A percentile compares a stretch with the other conserved stretches of the same genome.
phyloP scores from a whole-genome alignment of 2,888 invertebrate genomes.

The Oligia latruncula region DNA sequence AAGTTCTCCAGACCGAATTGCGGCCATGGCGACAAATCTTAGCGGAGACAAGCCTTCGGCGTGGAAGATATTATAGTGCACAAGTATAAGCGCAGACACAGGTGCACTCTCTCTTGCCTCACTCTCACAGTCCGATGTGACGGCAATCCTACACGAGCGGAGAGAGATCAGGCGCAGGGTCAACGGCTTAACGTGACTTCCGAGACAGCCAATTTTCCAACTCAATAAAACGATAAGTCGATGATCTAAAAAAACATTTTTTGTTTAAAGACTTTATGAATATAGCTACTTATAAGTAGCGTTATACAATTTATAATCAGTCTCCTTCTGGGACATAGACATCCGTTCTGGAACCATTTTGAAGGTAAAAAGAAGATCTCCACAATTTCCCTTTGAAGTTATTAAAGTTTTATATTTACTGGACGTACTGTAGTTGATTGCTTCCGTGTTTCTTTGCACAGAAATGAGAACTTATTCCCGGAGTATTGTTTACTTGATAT shows the following conservation, averaged over 20 bases:
- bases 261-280: neutral
- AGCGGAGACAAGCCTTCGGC: no score
- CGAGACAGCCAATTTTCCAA: no score
- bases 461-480: conserved; percentile 57
- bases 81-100: no score
- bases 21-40: no score
- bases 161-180: no score
- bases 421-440: conserved; percentile 60
- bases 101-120: no score
- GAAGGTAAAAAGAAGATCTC: conserved; percentile 29
- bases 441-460: conserved; percentile 55
- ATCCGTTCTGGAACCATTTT: conserved; percentile 15
- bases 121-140: no score
- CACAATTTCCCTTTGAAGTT: conserved; percentile 58
- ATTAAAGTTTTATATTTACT: conserved; percentile 65
- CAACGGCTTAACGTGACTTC: no score
- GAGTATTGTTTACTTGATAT: conserved; percentile 61
- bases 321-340: conserved; percentile 20
- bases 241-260: neutral
- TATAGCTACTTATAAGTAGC: conserved; percentile 1
- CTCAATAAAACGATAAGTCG: neutral
- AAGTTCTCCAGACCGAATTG: no score
- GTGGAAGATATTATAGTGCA: no score
- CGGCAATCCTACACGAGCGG: no score
- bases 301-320: conserved; percentile 2